A percentile compares a stretch with the other conserved stretches of the same genome.
Evolutionary conservation across 2,113 vertebrate species (phyloP).

Genomic region (Dromas ardeola): DNA sequence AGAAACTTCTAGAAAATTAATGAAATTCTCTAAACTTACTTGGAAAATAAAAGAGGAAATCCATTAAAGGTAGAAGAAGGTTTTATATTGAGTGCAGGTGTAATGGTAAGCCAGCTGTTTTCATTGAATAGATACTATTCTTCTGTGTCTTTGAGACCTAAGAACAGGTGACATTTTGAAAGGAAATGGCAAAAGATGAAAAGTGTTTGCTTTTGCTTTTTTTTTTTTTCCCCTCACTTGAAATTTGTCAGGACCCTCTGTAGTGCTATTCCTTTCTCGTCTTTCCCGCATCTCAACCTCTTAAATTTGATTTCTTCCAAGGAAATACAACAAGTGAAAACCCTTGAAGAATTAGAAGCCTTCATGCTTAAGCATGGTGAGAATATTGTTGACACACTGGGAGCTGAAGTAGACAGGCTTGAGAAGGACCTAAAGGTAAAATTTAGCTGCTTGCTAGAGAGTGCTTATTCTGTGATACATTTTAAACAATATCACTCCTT

Average conservation of each 20-base stretch:
- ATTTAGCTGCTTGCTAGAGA: background rate
- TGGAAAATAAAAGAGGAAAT: background rate
- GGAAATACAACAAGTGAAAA: slow-evolving; percentile 98
- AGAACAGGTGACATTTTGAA: background rate
- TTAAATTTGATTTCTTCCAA: slow-evolving; percentile 61
- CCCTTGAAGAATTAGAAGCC: slow-evolving; percentile 91
- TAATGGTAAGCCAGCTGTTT: background rate
- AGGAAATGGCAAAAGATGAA: background rate
- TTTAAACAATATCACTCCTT: background rate
- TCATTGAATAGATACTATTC: background rate
- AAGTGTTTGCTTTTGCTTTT: background rate
- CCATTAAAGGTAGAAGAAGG: background rate
- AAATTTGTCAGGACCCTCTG: background rate
- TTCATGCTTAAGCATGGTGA: slow-evolving; percentile 99
- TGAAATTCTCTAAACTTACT: background rate
- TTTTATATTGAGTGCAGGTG: background rate
- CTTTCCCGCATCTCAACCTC: background rate
- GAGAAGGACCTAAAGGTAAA: slow-evolving; percentile 96
- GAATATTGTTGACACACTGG: slow-evolving; percentile 95
- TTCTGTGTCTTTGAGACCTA: background rate
- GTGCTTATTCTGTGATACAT: background rate
- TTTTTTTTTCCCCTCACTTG: background rate
- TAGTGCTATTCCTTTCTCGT: background rate
- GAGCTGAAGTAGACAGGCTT: slow-evolving; percentile 95
- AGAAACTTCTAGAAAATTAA: background rate